phyloP scores from a whole-genome alignment of 2,797 vertebrate species.

The Columba guinea region DNA sequence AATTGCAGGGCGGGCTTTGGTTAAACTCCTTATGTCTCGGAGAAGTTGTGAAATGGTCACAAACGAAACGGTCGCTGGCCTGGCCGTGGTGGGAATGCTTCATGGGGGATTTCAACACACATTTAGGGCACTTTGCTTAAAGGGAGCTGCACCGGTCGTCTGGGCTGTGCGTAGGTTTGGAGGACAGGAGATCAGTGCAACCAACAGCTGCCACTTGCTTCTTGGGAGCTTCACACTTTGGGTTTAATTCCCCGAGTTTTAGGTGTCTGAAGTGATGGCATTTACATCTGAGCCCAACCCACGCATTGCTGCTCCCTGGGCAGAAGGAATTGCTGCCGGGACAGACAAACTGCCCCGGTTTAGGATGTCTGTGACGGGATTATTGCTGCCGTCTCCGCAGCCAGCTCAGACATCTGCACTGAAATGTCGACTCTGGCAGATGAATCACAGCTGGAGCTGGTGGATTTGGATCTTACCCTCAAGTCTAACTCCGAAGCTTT shows the following conservation, averaged over 20 bases:
- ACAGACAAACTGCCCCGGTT: fast-evolving
- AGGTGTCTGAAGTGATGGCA: background rate
- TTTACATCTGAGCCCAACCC: background rate
- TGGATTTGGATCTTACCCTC: background rate
- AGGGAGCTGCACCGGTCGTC: background rate
- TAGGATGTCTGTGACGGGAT: background rate
- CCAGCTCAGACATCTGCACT: background rate
- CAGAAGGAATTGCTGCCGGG: background rate
- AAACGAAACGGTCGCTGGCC: background rate
- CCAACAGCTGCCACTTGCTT: background rate
- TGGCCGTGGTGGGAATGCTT: background rate
- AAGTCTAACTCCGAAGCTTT: background rate
- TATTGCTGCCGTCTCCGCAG: background rate
- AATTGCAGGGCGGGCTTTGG: background rate
- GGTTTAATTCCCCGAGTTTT: background rate
- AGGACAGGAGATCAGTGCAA: background rate
- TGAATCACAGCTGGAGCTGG: background rate
- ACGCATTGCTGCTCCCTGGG: fast-evolving
- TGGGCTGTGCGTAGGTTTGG: fast-evolving
- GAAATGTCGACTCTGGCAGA: background rate
- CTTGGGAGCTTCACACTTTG: fast-evolving
- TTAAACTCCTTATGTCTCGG: background rate
- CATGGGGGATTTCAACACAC: fast-evolving
- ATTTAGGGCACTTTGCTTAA: background rate
- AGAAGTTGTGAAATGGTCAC: background rate